phyloP scores from a whole-genome alignment of 2,888 invertebrate genomes.

The Gnatocerus cornutus region DNA sequence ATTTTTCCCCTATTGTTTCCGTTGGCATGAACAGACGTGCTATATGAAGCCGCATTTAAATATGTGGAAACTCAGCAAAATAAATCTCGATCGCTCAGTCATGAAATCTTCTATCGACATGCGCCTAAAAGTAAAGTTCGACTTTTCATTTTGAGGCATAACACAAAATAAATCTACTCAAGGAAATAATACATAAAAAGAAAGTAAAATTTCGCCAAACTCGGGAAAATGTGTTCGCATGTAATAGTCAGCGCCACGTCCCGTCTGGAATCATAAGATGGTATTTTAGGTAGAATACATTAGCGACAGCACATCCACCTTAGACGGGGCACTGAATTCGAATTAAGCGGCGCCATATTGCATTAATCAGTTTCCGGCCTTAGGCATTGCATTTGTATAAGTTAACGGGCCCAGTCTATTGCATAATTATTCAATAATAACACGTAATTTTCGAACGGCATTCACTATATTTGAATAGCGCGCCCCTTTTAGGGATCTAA shows the following conservation, averaged over 20 bases:
- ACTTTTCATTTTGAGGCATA: conserved; percentile 23
- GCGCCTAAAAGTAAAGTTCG: neutral
- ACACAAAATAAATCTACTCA: conserved; percentile 39
- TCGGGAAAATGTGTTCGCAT: conserved; percentile 50
- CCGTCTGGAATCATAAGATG: conserved; percentile 57
- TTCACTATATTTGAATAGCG: too few relatives aligned
- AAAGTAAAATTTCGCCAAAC: conserved; percentile 41
- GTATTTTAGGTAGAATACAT: conserved; percentile 58
- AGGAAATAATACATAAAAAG: conserved; percentile 39
- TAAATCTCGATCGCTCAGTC: conserved; percentile 24
- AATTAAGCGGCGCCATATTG: conserved; percentile 60
- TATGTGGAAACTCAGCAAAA: conserved; percentile 24
- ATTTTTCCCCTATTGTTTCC: conserved; percentile 24
- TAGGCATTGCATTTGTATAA: conserved; percentile 55
- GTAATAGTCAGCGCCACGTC: conserved; percentile 54
- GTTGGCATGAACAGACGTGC: conserved; percentile 29
- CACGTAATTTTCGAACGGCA: conserved; percentile 54
- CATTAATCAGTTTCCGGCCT: conserved; percentile 60
- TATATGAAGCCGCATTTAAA: conserved; percentile 15
- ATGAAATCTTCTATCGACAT: neutral
- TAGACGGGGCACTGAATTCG: conserved; percentile 57
- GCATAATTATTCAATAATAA: conserved; percentile 57
- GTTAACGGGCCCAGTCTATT: conserved; percentile 49
- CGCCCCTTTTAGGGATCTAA: neutral
- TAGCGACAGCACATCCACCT: conserved; percentile 54